Evolutionary conservation across 2,113 vertebrate genomes (phyloP), one percentile per base, ranked within the genome.

Genomic region (Pteruthius melanotis): DNA sequence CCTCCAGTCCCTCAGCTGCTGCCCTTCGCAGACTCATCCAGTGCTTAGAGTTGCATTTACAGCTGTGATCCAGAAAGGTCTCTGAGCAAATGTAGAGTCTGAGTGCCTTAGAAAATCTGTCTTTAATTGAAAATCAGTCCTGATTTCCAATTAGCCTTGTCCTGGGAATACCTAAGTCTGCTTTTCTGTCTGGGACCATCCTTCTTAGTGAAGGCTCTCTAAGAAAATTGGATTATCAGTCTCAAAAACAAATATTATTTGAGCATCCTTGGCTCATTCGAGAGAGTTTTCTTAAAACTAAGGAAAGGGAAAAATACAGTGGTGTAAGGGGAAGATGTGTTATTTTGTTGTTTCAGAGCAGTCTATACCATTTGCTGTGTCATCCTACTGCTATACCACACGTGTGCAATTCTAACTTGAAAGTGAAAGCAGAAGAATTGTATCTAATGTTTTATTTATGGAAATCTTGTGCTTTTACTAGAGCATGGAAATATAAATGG

Each of bases 381-480:
- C 85, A 87, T 86, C 71, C 64, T 88, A 81, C 64, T 92, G 27
- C 88, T 52, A 3, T 37, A 72, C 42, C 72, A 40, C 53, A 60
- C 11, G 13, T 81, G 52, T 2, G 24, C 40, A 87, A 23, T 78
- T 93, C 69, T 69, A 42, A 91, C 60, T 92, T 84, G 53, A 80
- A 95, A 94, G 83, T 50, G 60, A 91, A 87, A 85, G 74, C 64
- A 50, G 65, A 93, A 70, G 79, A 87, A 40, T 90, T 88, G 52
- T 31, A 49, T 93, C 90, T 90, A 89, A 94, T 93, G 45, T 79
- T 96, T 89, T 92, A 87, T 96, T 96, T 94, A 83, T 94, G 61
- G 83, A 87, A 87, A 91, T 84, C 72, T 56, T 89, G 37, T 56
- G 59, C 75, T 86, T 40, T 33, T 87, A 56, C 53, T 61, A 45